Evolutionary conservation across 1,140 invertebrate genomes (phyloP).

Genomic region (Diuraphis noxia): DNA sequence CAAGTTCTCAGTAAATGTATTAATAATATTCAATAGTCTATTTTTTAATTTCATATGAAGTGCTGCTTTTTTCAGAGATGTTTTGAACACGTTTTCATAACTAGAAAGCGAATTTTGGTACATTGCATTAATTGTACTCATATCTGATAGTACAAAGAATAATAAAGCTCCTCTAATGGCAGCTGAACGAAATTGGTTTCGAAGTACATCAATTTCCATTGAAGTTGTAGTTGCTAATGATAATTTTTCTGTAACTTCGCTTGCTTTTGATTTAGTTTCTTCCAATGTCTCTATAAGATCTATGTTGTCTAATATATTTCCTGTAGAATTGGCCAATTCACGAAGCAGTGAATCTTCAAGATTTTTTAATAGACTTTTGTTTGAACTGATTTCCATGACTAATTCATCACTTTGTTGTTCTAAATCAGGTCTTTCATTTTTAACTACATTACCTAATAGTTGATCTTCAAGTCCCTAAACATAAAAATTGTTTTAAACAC

Average conservation of each 20-base stretch:
- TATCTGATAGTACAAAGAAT: slow-evolving; percentile 86
- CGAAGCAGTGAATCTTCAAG: slow-evolving; percentile 80
- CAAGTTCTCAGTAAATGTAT: slow-evolving; percentile 79
- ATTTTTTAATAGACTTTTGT: slow-evolving; percentile 79
- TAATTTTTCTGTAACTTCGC: slow-evolving; percentile 73
- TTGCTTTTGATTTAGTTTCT: slow-evolving; percentile 43
- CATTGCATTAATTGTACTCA: slow-evolving; percentile 84
- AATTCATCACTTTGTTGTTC: slow-evolving; percentile 83
- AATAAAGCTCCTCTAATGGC: slow-evolving; percentile 83
- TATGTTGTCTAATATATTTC: slow-evolving; percentile 89
- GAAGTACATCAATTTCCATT: slow-evolving; percentile 75
- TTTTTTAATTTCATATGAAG: slow-evolving; percentile 73
- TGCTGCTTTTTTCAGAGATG: slow-evolving; percentile 76
- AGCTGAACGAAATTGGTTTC: slow-evolving; percentile 80
- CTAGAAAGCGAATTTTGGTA: slow-evolving; percentile 86
- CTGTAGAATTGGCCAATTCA: slow-evolving; percentile 79
- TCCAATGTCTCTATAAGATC: slow-evolving; percentile 77
- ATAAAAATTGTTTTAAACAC: slow-evolving; percentile 23
- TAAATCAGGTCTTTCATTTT: slow-evolving; percentile 77
- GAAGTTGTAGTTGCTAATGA: slow-evolving; percentile 73
- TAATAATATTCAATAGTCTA: slow-evolving; percentile 79
- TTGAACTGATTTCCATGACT: slow-evolving; percentile 81
- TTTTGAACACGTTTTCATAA: slow-evolving; percentile 79
- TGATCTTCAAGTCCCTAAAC: slow-evolving; percentile 83
- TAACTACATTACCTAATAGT: slow-evolving; percentile 81